Percentiles rank a stretch among this genome's conserved stretches.
Conservation (phyloP, 2,113 vertebrate genomes). For the rat (Rattus norvegicus) region GRCr8 NC_086036.1:52841501-52842000, state of each 20-base stretch:
- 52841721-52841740: background rate
- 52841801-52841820: background rate
- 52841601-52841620: background rate
- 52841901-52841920: conserved; percentile 28
- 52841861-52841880: background rate
- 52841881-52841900: conserved; percentile 15
- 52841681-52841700: background rate
- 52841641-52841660: background rate
- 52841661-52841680: background rate
- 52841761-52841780: background rate
- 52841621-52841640: background rate
- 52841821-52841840: background rate
- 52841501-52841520: background rate
- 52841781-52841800: background rate
- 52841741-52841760: background rate
- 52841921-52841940: conserved; percentile 14
- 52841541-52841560: conserved; percentile 6
- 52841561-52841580: background rate
- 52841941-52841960: conserved; percentile 46
- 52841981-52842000: conserved; percentile 72
- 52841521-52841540: no score
- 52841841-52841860: background rate
- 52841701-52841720: background rate
- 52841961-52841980: conserved; percentile 63
- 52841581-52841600: conserved; percentile 2